Conservation (phyloP, 2,797 vertebrate genomes). For the Melanotaenia nigrans region DNA sequence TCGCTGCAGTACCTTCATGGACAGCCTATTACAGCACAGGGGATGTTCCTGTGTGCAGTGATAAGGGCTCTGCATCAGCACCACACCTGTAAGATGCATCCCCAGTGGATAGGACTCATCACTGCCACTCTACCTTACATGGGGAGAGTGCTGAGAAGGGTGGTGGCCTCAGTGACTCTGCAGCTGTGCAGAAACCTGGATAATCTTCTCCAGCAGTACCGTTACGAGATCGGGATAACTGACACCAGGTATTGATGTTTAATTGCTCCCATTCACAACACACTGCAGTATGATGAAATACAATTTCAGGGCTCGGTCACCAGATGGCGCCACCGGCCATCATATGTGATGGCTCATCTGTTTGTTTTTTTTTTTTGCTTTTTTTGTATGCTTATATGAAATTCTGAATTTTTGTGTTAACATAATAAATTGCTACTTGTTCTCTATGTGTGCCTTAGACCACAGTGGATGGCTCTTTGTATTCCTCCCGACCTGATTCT, state of each 20-base stretch:
- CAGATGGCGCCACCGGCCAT: slow-evolving; percentile 60
- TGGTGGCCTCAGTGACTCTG: slow-evolving; percentile 95
- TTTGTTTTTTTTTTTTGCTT: not conserved
- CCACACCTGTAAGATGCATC: slow-evolving; percentile 98
- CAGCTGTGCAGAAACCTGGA: slow-evolving; percentile 98
- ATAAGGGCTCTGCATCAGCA: slow-evolving; percentile 97
- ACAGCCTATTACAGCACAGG: slow-evolving; percentile 97
- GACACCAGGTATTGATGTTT: slow-evolving; percentile 86
- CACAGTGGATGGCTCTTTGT: slow-evolving; percentile 95
- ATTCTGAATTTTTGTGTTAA: not conserved
- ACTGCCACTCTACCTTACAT: slow-evolving; percentile 97
- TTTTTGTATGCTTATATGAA: too few relatives aligned
- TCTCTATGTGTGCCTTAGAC: slow-evolving; percentile 75
- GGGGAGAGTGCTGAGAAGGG: slow-evolving; percentile 93
- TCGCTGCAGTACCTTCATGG: slow-evolving; percentile 96
- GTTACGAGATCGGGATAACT: slow-evolving; percentile 92
- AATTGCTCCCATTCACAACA: not conserved
- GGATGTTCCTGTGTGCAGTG: slow-evolving; percentile 98
- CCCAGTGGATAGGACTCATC: slow-evolving; percentile 97
- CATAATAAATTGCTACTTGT: not conserved
- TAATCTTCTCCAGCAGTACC: slow-evolving; percentile 96
- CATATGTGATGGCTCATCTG: not conserved
- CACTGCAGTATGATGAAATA: not conserved
- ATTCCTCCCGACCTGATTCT: slow-evolving; percentile 97
- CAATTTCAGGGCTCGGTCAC: slow-evolving; percentile 36